A percentile compares a stretch with the other conserved stretches of the same genome.
These are phyloP conservation scores for Ptycholaimellus sp. DNA, from an alignment of 2,888 invertebrate species.

Conservation along the genomic window DNA sequence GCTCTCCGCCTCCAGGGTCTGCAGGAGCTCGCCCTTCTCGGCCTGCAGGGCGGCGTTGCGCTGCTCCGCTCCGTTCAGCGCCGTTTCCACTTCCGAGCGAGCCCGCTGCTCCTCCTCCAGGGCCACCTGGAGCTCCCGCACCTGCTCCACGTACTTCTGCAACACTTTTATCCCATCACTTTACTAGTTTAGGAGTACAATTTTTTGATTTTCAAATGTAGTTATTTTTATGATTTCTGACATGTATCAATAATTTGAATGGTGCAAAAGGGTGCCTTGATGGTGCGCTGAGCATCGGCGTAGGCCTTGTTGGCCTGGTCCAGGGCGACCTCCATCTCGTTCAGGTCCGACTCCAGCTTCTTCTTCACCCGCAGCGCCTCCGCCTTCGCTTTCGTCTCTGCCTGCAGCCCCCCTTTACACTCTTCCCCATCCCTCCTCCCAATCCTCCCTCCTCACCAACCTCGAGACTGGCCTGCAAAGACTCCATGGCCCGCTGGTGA, in stretches of 20 bases:
- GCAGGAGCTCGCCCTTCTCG: conserved; percentile 80
- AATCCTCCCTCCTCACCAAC: too few species aligned
- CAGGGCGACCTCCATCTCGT: conserved; percentile 88
- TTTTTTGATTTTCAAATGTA: too few species aligned
- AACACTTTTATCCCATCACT: neutral
- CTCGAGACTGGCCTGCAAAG: conserved; percentile 48
- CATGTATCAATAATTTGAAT: too few species aligned
- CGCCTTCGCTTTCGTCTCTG: conserved; percentile 94
- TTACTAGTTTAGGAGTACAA: too few species aligned
- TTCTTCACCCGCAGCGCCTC: conserved; percentile 99
- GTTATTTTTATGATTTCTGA: too few species aligned
- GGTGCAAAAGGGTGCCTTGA: too few species aligned
- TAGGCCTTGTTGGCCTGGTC: conserved; percentile 76
- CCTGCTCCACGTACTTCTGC: conserved; percentile 68
- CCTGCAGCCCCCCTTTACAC: conserved; percentile 70
- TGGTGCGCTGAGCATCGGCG: conserved; percentile 46
- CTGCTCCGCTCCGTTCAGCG: too few species aligned
- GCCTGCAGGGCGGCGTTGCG: conserved; percentile 87
- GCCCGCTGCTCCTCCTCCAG: conserved; percentile 86
- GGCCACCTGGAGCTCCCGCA: conserved; percentile 38
- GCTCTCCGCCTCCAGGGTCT: too few species aligned
- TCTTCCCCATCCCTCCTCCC: too few species aligned
- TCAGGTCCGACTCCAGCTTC: conserved; percentile 97
- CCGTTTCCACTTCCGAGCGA: conserved; percentile 83
- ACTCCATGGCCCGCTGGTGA: conserved; percentile 96